Conservation (phyloP, 2,888 invertebrate species). For the Pseudanteris insignis region DNA sequence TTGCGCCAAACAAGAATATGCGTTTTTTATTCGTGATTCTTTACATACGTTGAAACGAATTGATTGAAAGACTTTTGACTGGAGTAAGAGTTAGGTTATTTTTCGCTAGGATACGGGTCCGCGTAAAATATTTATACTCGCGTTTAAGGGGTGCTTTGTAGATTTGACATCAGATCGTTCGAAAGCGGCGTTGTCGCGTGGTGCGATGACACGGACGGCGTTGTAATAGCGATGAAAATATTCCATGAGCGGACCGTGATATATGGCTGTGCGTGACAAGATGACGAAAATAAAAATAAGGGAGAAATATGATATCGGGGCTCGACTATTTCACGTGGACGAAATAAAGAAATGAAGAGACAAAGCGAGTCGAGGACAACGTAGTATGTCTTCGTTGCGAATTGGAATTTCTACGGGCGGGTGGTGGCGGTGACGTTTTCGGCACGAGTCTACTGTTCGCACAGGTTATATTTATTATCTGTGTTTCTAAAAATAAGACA, state of each 20-base stretch:
- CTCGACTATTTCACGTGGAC: conserved; percentile 52
- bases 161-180: conserved; percentile 32
- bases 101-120: conserved; percentile 2
- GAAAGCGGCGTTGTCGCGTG: no score
- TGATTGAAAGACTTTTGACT: no score
- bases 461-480: conserved; percentile 10
- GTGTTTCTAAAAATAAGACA: conserved; percentile 21
- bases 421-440: background rate
- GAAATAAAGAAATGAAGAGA: conserved; percentile 30
- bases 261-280: conserved; percentile 56
- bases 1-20: no score
- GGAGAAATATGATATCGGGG: conserved; percentile 59
- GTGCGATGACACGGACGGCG: conserved; percentile 30
- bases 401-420: conserved; percentile 13
- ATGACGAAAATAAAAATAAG: conserved; percentile 55
- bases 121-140: conserved; percentile 30
- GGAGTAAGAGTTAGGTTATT: no score
- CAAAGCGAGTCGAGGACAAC: conserved; percentile 26
- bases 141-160: conserved; percentile 12
- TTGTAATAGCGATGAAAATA: conserved; percentile 41
- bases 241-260: conserved; percentile 52
- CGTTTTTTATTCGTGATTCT: no score
- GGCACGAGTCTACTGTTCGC: conserved; percentile 10
- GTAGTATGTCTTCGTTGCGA: conserved; percentile 28
- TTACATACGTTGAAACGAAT: no score